A percentile compares a stretch with the other conserved stretches of the same genome.
These are phyloP conservation scores for Sthenelais limicola DNA, from an alignment of 2,888 invertebrate genomes.

Conservation along the genomic window DNA sequence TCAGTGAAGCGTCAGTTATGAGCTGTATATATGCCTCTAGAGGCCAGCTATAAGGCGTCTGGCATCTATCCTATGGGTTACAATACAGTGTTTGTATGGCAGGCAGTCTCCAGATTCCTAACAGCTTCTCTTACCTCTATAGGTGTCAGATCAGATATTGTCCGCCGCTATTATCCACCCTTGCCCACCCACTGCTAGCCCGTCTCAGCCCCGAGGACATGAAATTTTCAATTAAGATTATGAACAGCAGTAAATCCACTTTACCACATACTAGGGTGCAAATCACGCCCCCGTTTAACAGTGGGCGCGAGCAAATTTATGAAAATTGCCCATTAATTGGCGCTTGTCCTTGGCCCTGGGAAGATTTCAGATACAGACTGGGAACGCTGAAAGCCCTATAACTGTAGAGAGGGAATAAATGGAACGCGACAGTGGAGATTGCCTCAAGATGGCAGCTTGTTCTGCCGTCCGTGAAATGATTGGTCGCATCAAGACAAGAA, in stretches of 20 bases:
- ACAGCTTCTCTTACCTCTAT: background rate
- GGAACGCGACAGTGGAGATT: no score
- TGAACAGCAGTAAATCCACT: slow-evolving; percentile 34
- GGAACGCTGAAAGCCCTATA: no score
- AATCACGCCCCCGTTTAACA: slow-evolving; percentile 27
- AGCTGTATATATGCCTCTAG: no score
- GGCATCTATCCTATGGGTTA: background rate
- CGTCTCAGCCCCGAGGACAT: background rate
- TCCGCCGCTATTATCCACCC: background rate
- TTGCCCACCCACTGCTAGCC: background rate
- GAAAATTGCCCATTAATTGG: slow-evolving; percentile 35
- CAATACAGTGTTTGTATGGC: slow-evolving; percentile 13
- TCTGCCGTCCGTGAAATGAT: no score
- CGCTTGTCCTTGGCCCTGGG: no score
- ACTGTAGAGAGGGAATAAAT: no score
- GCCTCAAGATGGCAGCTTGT: no score
- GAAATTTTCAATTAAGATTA: slow-evolving; percentile 34
- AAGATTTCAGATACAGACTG: no score
- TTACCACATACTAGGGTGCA: slow-evolving; percentile 29
- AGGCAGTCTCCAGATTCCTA: slow-evolving; percentile 9
- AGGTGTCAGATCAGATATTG: slow-evolving; percentile 29
- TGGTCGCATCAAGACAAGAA: no score
- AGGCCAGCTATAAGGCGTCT: no score
- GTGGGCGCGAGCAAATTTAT: slow-evolving; percentile 8
- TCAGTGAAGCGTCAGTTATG: no score